Evolutionary conservation across 2,888 invertebrate species (phyloP).

Genomic region (Ariolimax columbianus): DNA sequence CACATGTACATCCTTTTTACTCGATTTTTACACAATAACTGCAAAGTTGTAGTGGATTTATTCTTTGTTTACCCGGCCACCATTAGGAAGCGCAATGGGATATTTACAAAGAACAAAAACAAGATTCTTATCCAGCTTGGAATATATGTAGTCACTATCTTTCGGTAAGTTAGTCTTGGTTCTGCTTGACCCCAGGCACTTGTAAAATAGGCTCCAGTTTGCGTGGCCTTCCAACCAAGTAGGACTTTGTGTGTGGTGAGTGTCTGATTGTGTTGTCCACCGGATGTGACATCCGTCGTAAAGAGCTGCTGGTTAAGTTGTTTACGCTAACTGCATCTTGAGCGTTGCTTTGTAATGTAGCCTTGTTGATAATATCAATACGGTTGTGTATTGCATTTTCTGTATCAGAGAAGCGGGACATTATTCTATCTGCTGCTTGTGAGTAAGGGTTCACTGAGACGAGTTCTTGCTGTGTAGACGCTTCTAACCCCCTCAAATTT

Average conservation of each 20-base stretch:
- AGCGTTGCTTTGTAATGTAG: not conserved
- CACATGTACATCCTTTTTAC: too few species aligned
- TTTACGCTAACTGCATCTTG: not conserved
- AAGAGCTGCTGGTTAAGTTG: not conserved
- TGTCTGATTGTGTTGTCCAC: constrained; percentile 20
- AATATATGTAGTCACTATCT: too few species aligned
- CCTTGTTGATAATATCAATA: not conserved
- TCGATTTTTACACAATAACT: too few species aligned
- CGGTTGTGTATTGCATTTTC: not conserved
- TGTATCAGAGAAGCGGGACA: constrained; percentile 37
- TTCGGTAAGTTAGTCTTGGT: not conserved
- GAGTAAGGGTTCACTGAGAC: constrained; percentile 16
- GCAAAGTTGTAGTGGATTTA: too few species aligned
- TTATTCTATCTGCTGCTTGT: constrained; percentile 30
- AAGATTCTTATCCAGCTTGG: too few species aligned
- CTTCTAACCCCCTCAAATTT: not conserved
- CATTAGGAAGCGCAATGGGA: too few species aligned
- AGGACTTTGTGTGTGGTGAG: not conserved
- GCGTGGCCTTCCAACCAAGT: constrained; percentile 11
- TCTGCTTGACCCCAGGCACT: not conserved
- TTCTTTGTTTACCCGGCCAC: too few species aligned
- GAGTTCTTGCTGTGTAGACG: not conserved
- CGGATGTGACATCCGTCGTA: constrained; percentile 29
- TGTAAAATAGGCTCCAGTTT: constrained; percentile 40
- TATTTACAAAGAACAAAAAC: too few species aligned